phyloP scores from a whole-genome alignment of 2,797 vertebrate species.

The Vireo griseus region DNA sequence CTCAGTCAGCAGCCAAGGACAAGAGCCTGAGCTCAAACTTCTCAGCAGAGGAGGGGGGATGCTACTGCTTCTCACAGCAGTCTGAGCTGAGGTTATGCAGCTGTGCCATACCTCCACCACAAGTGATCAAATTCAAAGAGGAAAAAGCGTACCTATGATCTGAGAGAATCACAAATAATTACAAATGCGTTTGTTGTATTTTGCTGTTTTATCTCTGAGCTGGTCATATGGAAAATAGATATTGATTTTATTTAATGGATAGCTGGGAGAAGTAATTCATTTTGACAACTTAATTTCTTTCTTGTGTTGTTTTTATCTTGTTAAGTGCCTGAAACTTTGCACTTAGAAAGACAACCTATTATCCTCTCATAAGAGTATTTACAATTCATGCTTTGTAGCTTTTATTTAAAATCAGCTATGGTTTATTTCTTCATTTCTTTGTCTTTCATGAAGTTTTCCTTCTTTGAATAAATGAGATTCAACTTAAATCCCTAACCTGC shows the following conservation, averaged over 20 bases:
- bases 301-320: not conserved
- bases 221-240: not conserved
- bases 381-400: not conserved
- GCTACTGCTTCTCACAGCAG: not conserved
- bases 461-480: not conserved
- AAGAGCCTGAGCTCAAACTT: not conserved
- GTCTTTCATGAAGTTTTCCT: not conserved
- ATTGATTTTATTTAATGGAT: constrained; percentile 15
- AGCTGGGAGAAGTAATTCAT: constrained; percentile 12
- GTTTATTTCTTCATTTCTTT: not conserved
- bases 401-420: not conserved
- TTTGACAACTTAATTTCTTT: constrained; percentile 18
- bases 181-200: not conserved
- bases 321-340: not conserved
- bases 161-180: not conserved
- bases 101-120: not conserved
- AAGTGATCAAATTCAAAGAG: not conserved
- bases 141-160: not conserved
- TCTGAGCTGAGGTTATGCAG: not conserved
- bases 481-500: not conserved
- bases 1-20: not conserved
- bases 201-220: not conserved
- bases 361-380: not conserved
- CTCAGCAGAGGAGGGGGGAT: accelerated
- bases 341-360: not conserved